These are phyloP conservation scores for Acrocera orbiculus DNA, from an alignment of 2,888 invertebrate species.

Conservation along the genomic window DNA sequence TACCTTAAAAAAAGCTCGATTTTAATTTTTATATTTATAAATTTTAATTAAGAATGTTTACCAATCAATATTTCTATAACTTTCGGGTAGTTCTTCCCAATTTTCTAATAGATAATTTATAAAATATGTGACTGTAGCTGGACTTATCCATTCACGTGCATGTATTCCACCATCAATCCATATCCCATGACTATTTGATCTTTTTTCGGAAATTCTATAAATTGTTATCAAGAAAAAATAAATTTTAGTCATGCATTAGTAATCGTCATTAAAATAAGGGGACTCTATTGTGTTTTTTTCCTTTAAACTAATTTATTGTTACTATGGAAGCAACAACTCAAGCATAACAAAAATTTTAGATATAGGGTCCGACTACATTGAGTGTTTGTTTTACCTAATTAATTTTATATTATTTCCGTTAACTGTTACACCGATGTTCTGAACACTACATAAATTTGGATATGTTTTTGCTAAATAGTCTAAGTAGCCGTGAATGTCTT, in stretches of 20 bases:
- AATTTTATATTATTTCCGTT: slow-evolving; percentile 61
- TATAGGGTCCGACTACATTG: too few species aligned
- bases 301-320: too few species aligned
- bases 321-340: too few species aligned
- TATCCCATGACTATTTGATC: slow-evolving; percentile 39
- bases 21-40: neutral
- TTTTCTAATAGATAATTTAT: slow-evolving; percentile 52
- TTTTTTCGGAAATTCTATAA: slow-evolving; percentile 49
- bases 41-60: slow-evolving; percentile 22
- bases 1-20: slow-evolving; percentile 32
- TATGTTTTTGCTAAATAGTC: slow-evolving; percentile 52
- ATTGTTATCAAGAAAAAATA: neutral
- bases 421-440: slow-evolving; percentile 53
- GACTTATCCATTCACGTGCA: slow-evolving; percentile 79
- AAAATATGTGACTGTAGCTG: slow-evolving; percentile 58
- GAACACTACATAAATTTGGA: slow-evolving; percentile 53
- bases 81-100: slow-evolving; percentile 43
- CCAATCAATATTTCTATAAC: slow-evolving; percentile 67
- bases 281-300: too few species aligned
- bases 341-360: too few species aligned
- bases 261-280: too few species aligned
- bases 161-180: slow-evolving; percentile 72
- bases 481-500: slow-evolving; percentile 51
- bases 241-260: too few species aligned
- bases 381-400: too few species aligned